Evolutionary conservation across 1,140 invertebrate species (phyloP).

Genomic region (Xylocopa sonorina): DNA sequence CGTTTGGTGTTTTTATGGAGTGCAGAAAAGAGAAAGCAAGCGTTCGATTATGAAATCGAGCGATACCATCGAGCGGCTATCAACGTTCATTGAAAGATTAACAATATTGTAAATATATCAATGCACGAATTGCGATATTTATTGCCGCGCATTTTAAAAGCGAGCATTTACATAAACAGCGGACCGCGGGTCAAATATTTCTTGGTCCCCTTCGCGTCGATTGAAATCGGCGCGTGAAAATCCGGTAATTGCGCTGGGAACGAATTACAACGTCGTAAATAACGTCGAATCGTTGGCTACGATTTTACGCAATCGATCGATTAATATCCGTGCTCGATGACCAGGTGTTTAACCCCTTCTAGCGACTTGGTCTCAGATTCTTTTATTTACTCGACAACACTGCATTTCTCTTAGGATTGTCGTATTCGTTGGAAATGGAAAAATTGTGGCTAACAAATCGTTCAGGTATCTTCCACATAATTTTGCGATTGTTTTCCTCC

Average conservation of each 20-base stretch:
- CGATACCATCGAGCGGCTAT: neutral
- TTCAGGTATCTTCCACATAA: no score
- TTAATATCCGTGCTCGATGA: constrained; percentile 8
- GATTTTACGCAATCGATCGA: constrained; percentile 16
- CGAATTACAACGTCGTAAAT: constrained; percentile 29
- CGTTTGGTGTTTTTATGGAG: no score
- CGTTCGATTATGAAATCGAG: neutral
- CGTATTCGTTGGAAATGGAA: neutral
- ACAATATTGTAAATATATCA: constrained; percentile 2
- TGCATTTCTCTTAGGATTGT: constrained; percentile 11
- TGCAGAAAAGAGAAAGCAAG: no score
- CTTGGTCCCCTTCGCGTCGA: neutral
- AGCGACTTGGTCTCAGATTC: neutral
- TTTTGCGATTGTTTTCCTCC: no score
- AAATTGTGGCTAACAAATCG: no score
- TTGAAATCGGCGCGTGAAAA: neutral
- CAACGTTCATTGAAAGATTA: neutral
- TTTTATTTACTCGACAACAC: constrained; percentile 13
- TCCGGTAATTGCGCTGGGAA: neutral
- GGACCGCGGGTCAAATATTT: neutral
- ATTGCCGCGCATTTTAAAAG: neutral
- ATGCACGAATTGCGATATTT: neutral
- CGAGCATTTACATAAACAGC: neutral
- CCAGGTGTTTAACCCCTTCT: constrained; percentile 1
- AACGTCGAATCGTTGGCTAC: neutral